Percentiles rank a stretch among this genome's conserved stretches.
Evolutionary conservation across 1,140 invertebrate species (phyloP).

Genomic region (Pogonus chalceus): DNA sequence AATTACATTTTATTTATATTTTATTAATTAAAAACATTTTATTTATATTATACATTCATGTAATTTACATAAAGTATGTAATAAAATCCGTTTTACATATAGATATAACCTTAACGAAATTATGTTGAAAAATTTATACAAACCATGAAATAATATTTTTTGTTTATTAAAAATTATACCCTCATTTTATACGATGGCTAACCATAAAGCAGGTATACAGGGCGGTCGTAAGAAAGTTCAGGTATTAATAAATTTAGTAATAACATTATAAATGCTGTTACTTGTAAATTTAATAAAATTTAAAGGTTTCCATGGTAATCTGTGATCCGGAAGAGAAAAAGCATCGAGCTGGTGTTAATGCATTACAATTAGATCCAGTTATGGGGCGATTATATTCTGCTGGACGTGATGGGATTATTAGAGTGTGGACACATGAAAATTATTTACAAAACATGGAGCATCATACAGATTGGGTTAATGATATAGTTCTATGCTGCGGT

Average conservation of each 20-base stretch:
- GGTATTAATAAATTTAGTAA: conserved; percentile 33
- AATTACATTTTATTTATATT: no score
- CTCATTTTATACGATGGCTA: no score
- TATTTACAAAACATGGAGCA: conserved; percentile 95
- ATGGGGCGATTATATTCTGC: conserved; percentile 90
- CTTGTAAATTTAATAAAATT: conserved; percentile 4
- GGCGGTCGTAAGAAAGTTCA: conserved; percentile 55
- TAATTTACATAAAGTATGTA: no score
- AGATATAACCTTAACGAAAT: no score
- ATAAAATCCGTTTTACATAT: no score
- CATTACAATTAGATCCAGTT: conserved; percentile 83
- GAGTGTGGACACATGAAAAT: conserved; percentile 89
- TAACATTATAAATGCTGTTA: no score
- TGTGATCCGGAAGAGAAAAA: conserved; percentile 89
- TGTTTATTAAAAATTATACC: no score
- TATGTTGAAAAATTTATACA: no score
- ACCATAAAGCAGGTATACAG: conserved; percentile 32
- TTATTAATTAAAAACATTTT: no score
- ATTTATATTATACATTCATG: no score
- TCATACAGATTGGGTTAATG: conserved; percentile 99
- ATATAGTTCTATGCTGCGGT: conserved; percentile 94
- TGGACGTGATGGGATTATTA: conserved; percentile 95
- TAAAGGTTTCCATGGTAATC: conserved; percentile 90
- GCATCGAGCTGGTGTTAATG: conserved; percentile 93
- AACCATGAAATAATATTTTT: no score